These are phyloP conservation scores for Colostygia pectinataria DNA, from an alignment of 2,888 invertebrate species.

Conservation along the genomic window DNA sequence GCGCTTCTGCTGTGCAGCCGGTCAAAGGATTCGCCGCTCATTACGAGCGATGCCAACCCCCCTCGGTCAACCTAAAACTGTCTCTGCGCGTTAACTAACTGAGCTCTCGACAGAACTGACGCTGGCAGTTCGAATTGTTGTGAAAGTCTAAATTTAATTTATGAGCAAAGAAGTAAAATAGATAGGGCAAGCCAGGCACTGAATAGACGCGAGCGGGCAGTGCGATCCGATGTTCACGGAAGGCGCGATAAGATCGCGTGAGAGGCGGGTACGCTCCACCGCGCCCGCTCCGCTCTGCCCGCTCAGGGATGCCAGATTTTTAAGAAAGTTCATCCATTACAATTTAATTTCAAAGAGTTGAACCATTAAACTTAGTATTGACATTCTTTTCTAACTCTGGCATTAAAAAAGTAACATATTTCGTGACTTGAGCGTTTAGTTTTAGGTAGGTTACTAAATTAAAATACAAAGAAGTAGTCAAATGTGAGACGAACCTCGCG, in stretches of 20 bases:
- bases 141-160: slow-evolving; percentile 57
- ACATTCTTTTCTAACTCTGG: too few relatives aligned
- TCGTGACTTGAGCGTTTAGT: too few relatives aligned
- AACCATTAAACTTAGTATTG: too few relatives aligned
- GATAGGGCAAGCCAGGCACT: slow-evolving; percentile 67
- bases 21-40: slow-evolving; percentile 80
- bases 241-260: slow-evolving; percentile 81
- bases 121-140: slow-evolving; percentile 43
- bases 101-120: slow-evolving; percentile 36
- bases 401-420: too few relatives aligned
- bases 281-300: slow-evolving; percentile 49
- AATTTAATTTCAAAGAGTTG: slow-evolving; percentile 6
- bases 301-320: slow-evolving; percentile 45
- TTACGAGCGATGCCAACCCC: slow-evolving; percentile 63
- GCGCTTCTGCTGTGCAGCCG: slow-evolving; percentile 67
- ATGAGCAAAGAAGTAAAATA: slow-evolving; percentile 55
- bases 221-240: slow-evolving; percentile 78
- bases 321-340: slow-evolving; percentile 12
- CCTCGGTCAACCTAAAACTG: slow-evolving; percentile 57
- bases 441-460: too few relatives aligned
- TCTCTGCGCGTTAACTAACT: slow-evolving; percentile 59
- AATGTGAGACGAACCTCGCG: too few relatives aligned
- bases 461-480: too few relatives aligned
- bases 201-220: slow-evolving; percentile 71
- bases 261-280: slow-evolving; percentile 68